Conservation (phyloP, 2,888 invertebrate genomes). For the Hemithea aestivaria region DNA sequence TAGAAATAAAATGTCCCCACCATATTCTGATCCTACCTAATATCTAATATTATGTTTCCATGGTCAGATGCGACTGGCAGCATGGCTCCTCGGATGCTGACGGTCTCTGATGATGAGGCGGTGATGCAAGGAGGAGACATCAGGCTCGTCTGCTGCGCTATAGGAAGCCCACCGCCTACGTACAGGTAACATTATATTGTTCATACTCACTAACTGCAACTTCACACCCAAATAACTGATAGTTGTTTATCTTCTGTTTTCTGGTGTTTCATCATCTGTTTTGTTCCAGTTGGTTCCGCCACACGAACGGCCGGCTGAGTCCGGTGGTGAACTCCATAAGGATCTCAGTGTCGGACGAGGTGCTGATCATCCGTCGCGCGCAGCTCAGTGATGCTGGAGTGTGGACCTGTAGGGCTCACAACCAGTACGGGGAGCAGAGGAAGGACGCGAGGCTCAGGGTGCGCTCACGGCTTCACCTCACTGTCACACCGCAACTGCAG, state of each 20-base stretch:
- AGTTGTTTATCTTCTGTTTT: too few species aligned
- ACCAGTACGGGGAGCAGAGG: conserved; percentile 85
- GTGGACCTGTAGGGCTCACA: conserved; percentile 87
- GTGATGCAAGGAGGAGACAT: conserved; percentile 83
- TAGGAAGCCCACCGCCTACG: conserved; percentile 84
- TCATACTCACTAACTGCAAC: too few species aligned
- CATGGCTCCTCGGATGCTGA: conserved; percentile 84
- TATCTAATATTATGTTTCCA: conserved; percentile 4
- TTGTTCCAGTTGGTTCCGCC: conserved; percentile 81
- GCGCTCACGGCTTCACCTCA: conserved; percentile 81
- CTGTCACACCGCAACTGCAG: conserved; percentile 78
- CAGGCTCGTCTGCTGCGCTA: conserved; percentile 84
- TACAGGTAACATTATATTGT: conserved; percentile 80
- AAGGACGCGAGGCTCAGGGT: conserved; percentile 82
- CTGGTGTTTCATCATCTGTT: too few species aligned
- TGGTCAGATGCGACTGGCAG: conserved; percentile 70
- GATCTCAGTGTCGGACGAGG: conserved; percentile 81
- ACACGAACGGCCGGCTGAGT: conserved; percentile 79
- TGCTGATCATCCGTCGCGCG: conserved; percentile 83
- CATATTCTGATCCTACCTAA: too few species aligned
- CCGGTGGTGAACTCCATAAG: conserved; percentile 80
- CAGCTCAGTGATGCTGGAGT: conserved; percentile 83
- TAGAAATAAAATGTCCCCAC: too few species aligned
- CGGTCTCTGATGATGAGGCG: conserved; percentile 81
- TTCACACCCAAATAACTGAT: too few species aligned